Base-by-base conservation (phyloP, 2,113 vertebrate genomes). In the Crypturellus undulatus region DNA sequence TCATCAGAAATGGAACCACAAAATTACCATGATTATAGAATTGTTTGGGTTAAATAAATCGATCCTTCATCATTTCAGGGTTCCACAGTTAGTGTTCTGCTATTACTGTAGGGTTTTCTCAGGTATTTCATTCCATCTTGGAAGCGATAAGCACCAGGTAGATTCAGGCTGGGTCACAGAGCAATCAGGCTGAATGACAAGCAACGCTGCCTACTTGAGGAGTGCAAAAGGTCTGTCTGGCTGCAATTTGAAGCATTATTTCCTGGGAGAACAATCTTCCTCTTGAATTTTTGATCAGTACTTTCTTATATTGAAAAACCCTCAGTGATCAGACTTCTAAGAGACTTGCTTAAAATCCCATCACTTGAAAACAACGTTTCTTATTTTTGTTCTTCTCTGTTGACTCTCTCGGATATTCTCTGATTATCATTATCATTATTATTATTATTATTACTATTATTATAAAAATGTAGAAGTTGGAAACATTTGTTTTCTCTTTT, bases 141-240 rank as follows among this genome's bases (percentile, higher is more conserved):
- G 64, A 93, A 93, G 76, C 34, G 45, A 12, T 88, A 80, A 83
- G 64, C 3, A 0, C 71, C 73, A 67, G 68, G 91, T 78, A 79
- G 80, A 73, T 92, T 93, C 56, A 60, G 58, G 42, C 83, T 84
- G 85, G 90, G 90, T 93, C 87, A 87, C 58, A 67, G 95, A 89
- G 87, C 68, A 89, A 21, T 87, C 89, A 91, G 76, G 87, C 75
- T 59, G 91, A 94, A 89, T 87, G 84, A 77, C 89, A 91, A 77
- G 84, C 68, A 79, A 15, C 34, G 84, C 70, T 91, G 75, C 71
- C 54, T 93, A 17, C 75, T 92, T 4, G 6, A 87, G 84, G 87
- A 93, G 91, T 81, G 81, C 93, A 89, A 93, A 95, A 95, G 93
- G 81, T 91, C 94, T 94, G 32, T 67, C 90, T 91, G 89, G 78